A percentile compares a stretch with the other conserved stretches of the same genome.
Conservation (phyloP, 1,140 invertebrate genomes). For the Eumeta japonica region DNA sequence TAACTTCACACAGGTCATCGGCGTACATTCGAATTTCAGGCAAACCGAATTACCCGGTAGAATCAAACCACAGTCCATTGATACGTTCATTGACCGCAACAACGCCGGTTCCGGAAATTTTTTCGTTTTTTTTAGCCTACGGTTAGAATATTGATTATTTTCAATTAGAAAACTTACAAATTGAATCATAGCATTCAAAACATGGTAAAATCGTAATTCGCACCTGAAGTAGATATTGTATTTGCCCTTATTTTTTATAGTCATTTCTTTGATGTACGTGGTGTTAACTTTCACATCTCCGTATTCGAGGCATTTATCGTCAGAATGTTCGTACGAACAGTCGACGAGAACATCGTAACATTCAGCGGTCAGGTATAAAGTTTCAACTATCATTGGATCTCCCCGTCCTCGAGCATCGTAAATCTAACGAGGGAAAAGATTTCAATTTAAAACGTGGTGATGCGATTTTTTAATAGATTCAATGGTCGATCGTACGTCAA, state of each 20-base stretch:
- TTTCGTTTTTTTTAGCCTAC: conserved; percentile 42
- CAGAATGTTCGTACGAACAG: conserved; percentile 35
- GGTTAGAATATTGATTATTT: conserved; percentile 7
- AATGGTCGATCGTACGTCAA: conserved; percentile 28
- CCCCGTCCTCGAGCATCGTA: conserved; percentile 40
- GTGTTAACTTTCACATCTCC: conserved; percentile 51
- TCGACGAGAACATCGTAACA: conserved; percentile 50
- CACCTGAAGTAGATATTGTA: conserved; percentile 48
- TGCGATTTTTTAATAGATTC: no score
- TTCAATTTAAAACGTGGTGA: not conserved
- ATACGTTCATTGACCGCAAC: conserved; percentile 30
- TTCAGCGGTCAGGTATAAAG: conserved; percentile 35
- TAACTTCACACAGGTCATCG: conserved; percentile 38
- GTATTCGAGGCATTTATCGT: conserved; percentile 37
- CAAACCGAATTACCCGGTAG: conserved; percentile 26
- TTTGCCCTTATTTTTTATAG: conserved; percentile 42
- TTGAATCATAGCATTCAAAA: conserved; percentile 4
- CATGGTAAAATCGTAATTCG: conserved; percentile 9
- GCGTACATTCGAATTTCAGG: conserved; percentile 42
- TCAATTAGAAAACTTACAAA: conserved; percentile 7
- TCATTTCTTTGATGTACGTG: conserved; percentile 31
- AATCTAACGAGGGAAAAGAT: conserved; percentile 25
- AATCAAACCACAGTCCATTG: conserved; percentile 32
- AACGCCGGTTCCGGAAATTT: conserved; percentile 44
- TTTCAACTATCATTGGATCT: conserved; percentile 36